A percentile compares a stretch with the other conserved stretches of the same genome.
phyloP scores from a whole-genome alignment of 2,113 vertebrate species.

The Cettia cetti region DNA sequence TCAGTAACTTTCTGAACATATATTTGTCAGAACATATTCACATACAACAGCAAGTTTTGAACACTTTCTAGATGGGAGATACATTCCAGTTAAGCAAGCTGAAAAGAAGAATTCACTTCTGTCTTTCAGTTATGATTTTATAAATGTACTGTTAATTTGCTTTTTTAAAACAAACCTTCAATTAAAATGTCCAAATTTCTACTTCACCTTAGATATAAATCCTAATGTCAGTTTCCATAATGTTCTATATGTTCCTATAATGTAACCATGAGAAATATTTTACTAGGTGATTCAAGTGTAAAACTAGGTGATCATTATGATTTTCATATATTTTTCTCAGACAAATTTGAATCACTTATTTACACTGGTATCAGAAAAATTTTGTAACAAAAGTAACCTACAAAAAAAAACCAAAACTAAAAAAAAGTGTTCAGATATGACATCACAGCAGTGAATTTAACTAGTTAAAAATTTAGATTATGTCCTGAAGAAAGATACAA shows the following conservation, averaged over 20 bases:
- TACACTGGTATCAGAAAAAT: not conserved
- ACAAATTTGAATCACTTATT: not conserved
- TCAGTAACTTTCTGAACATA: not conserved
- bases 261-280: not conserved
- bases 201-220: not conserved
- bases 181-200: not conserved
- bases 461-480: not conserved
- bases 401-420: too few species aligned
- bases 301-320: not conserved
- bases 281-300: not conserved
- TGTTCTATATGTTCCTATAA: not conserved
- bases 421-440: not conserved
- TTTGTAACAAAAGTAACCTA: not conserved
- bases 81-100: not conserved
- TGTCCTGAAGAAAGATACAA: not conserved
- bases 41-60: not conserved
- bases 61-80: not conserved
- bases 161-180: not conserved
- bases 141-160: not conserved
- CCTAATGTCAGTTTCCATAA: not conserved
- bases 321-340: not conserved
- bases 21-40: not conserved
- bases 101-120: not conserved
- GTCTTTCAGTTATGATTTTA: not conserved
- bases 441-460: not conserved